Percentiles rank a stretch among this genome's conserved stretches.
Evolutionary conservation across 2,888 invertebrate species (phyloP).

Genomic region (Cryptus armator): DNA sequence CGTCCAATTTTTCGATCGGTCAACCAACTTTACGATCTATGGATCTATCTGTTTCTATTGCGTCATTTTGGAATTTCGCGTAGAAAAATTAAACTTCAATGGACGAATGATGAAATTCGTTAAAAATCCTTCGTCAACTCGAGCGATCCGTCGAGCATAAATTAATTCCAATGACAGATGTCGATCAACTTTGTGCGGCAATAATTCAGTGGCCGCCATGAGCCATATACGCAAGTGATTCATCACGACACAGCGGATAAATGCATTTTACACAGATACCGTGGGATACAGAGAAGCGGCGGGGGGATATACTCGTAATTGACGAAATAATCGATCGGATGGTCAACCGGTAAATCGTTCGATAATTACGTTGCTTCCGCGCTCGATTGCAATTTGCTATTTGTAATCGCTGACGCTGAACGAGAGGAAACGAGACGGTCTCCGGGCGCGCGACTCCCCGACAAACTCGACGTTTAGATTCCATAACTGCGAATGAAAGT

Average conservation of each 20-base stretch:
- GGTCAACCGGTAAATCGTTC: constrained; percentile 74
- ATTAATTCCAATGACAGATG: constrained; percentile 60
- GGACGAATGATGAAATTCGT: neutral
- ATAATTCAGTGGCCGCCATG: constrained; percentile 42
- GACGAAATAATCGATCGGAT: constrained; percentile 75
- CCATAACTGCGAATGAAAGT: neutral
- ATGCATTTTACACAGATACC: constrained; percentile 65
- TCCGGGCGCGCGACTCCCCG: neutral
- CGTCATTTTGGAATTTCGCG: too few relatives aligned
- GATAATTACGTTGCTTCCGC: constrained; percentile 72
- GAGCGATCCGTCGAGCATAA: neutral
- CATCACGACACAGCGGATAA: constrained; percentile 58
- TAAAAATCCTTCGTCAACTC: neutral
- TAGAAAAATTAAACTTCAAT: neutral
- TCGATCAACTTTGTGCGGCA: constrained; percentile 56
- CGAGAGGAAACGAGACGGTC: constrained; percentile 37
- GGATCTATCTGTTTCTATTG: too few relatives aligned
- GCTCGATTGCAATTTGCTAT: constrained; percentile 73
- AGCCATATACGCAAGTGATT: constrained; percentile 43
- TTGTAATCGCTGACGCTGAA: constrained; percentile 64
- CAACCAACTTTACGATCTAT: too few relatives aligned
- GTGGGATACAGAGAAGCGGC: constrained; percentile 22
- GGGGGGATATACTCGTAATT: constrained; percentile 62
- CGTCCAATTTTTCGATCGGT: too few relatives aligned
- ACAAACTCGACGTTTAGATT: neutral